Base-by-base conservation (phyloP, 2,113 vertebrate species). In the Argyrosomus japonicus region DNA sequence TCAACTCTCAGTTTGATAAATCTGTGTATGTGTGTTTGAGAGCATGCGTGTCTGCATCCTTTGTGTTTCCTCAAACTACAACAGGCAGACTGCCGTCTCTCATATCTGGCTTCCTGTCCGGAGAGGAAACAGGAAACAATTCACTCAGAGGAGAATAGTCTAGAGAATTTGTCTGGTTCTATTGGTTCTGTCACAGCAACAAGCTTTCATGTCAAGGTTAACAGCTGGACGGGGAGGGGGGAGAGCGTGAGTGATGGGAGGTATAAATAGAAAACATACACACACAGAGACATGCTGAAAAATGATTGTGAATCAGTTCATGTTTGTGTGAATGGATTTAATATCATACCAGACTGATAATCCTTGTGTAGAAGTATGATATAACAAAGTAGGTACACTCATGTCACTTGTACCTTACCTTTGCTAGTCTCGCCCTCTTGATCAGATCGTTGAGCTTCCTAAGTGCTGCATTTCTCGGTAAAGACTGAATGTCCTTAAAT, bases 401-500 rank as follows among this genome's bases (percentile, higher is more conserved):
- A 40, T 40, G 36, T 40, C 40, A 45, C 11, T 36, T 19, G 25
- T 9, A 25, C 11, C 57, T 75, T 73, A 98, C 98, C 97, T 99
- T 99, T 81, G 98, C 98, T 47, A 99, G 95, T 32, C 98, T 95
- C 0, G 98, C 98, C 81, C 98, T 92, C 90, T 99, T 99, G 91
- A 99, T 99, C 88, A 99, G 96, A 82, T 99, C 98, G 0, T 99
- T 99, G 68, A 99, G 97, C 83, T 99, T 99, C 73, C 98, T 94
- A 3, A 99, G 96, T 2, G 98, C 98, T 0, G 98, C 97, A 0
- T 99, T 99, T 53, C 98, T 96, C 3, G 98, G 98, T 12, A 99
- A 93, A 53, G 97, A 98, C 90, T 99, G 98, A 77, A 99, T 99
- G 74, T 99, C 98, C 82, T 96, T 96, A 79, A 99, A 99, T 27